Conservation (phyloP, 2,888 invertebrate species). For the Ochropleura leucogaster region DNA sequence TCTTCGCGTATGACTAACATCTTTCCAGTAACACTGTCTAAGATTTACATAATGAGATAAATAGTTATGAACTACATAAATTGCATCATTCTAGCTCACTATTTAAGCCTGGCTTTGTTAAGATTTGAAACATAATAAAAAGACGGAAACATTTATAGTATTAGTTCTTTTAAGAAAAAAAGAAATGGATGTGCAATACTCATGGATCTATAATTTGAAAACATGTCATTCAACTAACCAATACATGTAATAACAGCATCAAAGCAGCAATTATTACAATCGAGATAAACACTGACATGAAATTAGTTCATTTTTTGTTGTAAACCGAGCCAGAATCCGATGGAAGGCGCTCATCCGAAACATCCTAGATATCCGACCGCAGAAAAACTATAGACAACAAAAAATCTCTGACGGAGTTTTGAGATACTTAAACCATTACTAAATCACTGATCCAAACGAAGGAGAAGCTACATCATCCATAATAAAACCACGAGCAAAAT, state of each 20-base stretch:
- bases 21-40: conserved; percentile 8
- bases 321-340: conserved; percentile 15
- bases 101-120: not conserved
- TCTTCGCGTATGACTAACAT: conserved; percentile 1
- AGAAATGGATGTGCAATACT: conserved; percentile 22
- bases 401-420: conserved; percentile 14
- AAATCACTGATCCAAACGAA: conserved; percentile 11
- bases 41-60: conserved; percentile 22
- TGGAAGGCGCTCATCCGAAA: conserved; percentile 51
- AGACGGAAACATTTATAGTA: not conserved
- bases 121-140: conserved; percentile 1
- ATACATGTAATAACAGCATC: conserved; percentile 10
- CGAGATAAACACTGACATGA: conserved; percentile 40
- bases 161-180: not conserved
- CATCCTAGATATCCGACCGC: conserved; percentile 37
- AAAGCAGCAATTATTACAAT: conserved; percentile 32
- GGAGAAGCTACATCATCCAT: not conserved
- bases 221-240: conserved; percentile 20
- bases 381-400: conserved; percentile 30
- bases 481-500: conserved; percentile 7
- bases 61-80: not conserved
- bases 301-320: conserved; percentile 41
- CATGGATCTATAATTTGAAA: conserved; percentile 16
- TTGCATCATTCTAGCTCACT: not conserved
- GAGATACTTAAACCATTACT: not conserved